These are phyloP conservation scores for Palaemon carinicauda DNA, from an alignment of 1,140 invertebrate species.

Conservation along the genomic window DNA sequence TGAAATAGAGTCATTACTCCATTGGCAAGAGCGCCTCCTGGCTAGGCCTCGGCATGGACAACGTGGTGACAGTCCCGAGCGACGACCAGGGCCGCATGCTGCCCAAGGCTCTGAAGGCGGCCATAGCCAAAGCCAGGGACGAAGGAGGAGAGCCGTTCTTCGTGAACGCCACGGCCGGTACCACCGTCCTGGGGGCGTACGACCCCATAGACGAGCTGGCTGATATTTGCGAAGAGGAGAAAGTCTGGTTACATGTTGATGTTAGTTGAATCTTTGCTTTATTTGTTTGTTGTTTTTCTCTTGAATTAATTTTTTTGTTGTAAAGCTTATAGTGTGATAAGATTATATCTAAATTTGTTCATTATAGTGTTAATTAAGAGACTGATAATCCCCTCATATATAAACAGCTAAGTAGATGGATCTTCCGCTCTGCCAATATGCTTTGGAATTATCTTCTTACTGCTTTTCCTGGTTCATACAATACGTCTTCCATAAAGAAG, in stretches of 20 bases:
- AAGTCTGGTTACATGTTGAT: conserved; percentile 94
- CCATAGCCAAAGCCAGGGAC: conserved; percentile 17
- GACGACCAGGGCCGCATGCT: conserved; percentile 83
- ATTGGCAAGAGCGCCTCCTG: conserved; percentile 83
- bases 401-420: too few species aligned
- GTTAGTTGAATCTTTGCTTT: conserved; percentile 75
- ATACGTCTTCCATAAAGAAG: too few species aligned
- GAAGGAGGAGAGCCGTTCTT: conserved; percentile 74
- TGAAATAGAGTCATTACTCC: conserved; percentile 89
- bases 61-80: conserved; percentile 77
- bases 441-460: too few species aligned
- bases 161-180: conserved; percentile 90
- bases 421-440: too few species aligned
- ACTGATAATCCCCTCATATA: too few species aligned
- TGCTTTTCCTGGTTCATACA: too few species aligned
- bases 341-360: background rate
- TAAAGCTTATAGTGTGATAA: background rate
- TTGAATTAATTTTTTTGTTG: background rate
- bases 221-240: conserved; percentile 81
- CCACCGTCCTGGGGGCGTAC: conserved; percentile 79
- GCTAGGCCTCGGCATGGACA: conserved; percentile 77
- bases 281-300: background rate
- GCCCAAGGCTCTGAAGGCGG: conserved; percentile 13
- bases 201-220: conserved; percentile 86
- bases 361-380: too few species aligned